Evolutionary conservation across 2,888 invertebrate genomes (phyloP).

Genomic region (Tetramorium bicarinatum): DNA sequence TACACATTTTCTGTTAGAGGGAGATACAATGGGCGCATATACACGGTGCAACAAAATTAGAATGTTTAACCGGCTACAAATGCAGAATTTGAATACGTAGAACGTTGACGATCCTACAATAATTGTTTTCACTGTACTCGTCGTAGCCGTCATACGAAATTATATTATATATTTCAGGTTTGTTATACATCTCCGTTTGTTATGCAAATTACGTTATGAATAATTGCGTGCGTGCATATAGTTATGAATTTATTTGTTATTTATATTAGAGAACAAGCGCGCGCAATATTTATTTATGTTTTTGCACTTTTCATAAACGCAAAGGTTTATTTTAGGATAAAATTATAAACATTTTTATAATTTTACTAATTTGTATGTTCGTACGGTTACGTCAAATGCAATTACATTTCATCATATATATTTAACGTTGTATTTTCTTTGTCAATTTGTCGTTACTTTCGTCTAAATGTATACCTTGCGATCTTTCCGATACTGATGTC

Average conservation of each 20-base stretch:
- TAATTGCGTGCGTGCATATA: conserved; percentile 50
- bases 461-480: conserved; percentile 54
- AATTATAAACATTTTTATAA: neutral
- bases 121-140: conserved; percentile 56
- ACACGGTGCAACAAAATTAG: conserved; percentile 48
- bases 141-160: conserved; percentile 43
- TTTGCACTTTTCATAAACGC: conserved; percentile 30
- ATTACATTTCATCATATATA: neutral
- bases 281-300: conserved; percentile 40
- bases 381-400: neutral
- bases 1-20: conserved; percentile 42
- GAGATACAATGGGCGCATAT: conserved; percentile 34
- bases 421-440: neutral
- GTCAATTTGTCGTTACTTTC: conserved; percentile 26
- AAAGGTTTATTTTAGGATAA: conserved; percentile 33
- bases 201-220: conserved; percentile 57
- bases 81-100: conserved; percentile 47
- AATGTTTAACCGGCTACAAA: conserved; percentile 54
- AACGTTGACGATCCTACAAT: conserved; percentile 51
- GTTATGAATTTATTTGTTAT: conserved; percentile 53
- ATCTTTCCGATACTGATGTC: conserved; percentile 48
- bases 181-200: conserved; percentile 56
- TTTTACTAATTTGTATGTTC: neutral
- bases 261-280: conserved; percentile 45
- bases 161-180: conserved; percentile 58